Percentiles rank a stretch among this genome's conserved stretches.
Evolutionary conservation across 2,888 invertebrate species (phyloP).

Genomic region (Tethea ocularis): DNA sequence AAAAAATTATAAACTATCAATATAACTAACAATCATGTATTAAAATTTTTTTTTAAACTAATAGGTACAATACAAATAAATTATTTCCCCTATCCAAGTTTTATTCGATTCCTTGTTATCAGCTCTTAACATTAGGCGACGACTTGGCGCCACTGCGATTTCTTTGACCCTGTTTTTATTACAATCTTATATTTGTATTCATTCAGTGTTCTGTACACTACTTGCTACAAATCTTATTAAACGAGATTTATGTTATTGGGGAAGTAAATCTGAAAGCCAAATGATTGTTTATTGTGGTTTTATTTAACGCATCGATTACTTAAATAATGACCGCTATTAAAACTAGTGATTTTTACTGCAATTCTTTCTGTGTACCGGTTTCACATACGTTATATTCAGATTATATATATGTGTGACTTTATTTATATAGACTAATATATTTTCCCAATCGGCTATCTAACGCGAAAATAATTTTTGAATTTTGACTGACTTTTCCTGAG

Average conservation of each 20-base stretch:
- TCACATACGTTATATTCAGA: too few relatives aligned
- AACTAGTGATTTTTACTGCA: neutral
- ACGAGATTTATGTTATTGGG: neutral
- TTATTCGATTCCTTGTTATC: neutral
- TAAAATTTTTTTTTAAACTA: too few relatives aligned
- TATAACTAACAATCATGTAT: too few relatives aligned
- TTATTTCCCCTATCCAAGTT: neutral
- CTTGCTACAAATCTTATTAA: conserved; percentile 18
- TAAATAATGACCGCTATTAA: neutral
- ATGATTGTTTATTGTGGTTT: neutral
- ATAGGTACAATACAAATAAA: too few relatives aligned
- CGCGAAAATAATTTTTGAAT: too few relatives aligned
- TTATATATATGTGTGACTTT: too few relatives aligned
- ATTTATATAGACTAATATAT: too few relatives aligned
- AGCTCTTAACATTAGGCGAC: conserved; percentile 19
- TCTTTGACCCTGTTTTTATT: conserved; percentile 32
- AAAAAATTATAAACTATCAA: too few relatives aligned
- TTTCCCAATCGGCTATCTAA: too few relatives aligned
- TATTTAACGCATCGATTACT: neutral
- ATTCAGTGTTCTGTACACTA: neutral
- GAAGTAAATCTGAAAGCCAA: neutral
- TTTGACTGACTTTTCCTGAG: too few relatives aligned
- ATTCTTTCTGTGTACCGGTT: too few relatives aligned
- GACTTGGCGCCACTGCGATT: conserved; percentile 32
- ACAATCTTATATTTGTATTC: conserved; percentile 11